Evolutionary conservation across 2,113 vertebrate species (phyloP), one percentile per base, ranked within the genome.

Genomic region (Prietella phreatophila): DNA sequence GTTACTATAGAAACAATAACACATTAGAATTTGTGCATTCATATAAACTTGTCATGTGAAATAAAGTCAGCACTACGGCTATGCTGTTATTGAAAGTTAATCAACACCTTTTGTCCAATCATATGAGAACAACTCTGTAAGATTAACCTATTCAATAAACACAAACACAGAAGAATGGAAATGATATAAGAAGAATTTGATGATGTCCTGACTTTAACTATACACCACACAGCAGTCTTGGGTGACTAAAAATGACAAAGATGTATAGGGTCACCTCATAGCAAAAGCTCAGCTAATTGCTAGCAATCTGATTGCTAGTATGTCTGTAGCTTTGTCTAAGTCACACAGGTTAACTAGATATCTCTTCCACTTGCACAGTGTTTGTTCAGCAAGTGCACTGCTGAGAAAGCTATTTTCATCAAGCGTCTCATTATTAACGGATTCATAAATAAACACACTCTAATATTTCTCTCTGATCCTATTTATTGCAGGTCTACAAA

Each of bases 241-340:
- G 90, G 94, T 97, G 96, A 97, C 97, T 96, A 96, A 96, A 98
- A 96, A 95, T 97, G 97, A 98, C 97, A 97, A 96, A 97, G 97
- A 97, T 93, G 93, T 96, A 97, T 97, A 96, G 96, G 97, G 96
- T 97, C 97, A 96, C 96, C 95, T 95, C 94, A 95, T 90, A 94
- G 94, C 96, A 93, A 95, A 95, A 95, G 95, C 95, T 94, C 93
- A 86, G 95, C 96, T 98, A 98, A 98, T 98, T 98, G 97, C 96
- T 94, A 94, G 95, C 93, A 95, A 96, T 97, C 96, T 82, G 80
- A 82, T 42, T 14, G 20, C 65, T 71, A 71, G 95, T 96, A 96
- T 92, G 94, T 96, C 94, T 93, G 90, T 94, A 95, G 97, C 96
- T 96, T 97, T 96, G 95, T 97, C 96, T 97, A 96, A 96, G 96